A percentile compares a stretch with the other conserved stretches of the same genome.
These are phyloP conservation scores for Volucella bombylans DNA, from an alignment of 2,888 invertebrate species.

Conservation along the genomic window DNA sequence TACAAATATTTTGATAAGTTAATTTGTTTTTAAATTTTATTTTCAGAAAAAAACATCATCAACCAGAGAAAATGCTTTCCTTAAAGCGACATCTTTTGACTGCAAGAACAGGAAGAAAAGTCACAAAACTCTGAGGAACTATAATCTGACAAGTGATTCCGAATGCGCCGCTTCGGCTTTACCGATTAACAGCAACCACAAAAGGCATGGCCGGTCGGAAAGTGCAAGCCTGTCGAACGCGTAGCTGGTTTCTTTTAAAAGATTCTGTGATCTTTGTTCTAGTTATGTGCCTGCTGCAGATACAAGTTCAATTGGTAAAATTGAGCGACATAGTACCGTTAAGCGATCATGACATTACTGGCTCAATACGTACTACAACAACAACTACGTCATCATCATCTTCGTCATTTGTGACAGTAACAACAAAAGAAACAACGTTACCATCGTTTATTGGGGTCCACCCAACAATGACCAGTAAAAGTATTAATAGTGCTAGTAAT, in stretches of 20 bases:
- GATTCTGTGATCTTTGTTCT: constrained; percentile 77
- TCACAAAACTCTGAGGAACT: constrained; percentile 16
- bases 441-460: constrained; percentile 48
- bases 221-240: constrained; percentile 76
- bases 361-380: constrained; percentile 44
- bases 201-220: constrained; percentile 78
- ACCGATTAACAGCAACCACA: constrained; percentile 30
- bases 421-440: constrained; percentile 54
- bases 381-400: constrained; percentile 26
- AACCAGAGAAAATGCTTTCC: constrained; percentile 4
- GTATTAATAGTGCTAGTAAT: constrained; percentile 63
- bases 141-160: constrained; percentile 32
- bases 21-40: background rate
- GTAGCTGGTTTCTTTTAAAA: constrained; percentile 77
- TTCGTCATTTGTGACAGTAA: constrained; percentile 1
- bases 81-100: background rate
- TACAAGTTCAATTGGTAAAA: constrained; percentile 69
- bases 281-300: constrained; percentile 73
- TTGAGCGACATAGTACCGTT: constrained; percentile 29
- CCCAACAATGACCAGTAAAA: constrained; percentile 59
- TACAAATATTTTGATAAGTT: background rate
- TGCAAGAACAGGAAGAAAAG: constrained; percentile 6
- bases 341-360: constrained; percentile 18
- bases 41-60: constrained; percentile 15
- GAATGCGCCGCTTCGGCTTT: constrained; percentile 44